A percentile compares a stretch with the other conserved stretches of the same genome.
Conservation (phyloP, 1,140 invertebrate species). For the Drosophila saltans region DNA sequence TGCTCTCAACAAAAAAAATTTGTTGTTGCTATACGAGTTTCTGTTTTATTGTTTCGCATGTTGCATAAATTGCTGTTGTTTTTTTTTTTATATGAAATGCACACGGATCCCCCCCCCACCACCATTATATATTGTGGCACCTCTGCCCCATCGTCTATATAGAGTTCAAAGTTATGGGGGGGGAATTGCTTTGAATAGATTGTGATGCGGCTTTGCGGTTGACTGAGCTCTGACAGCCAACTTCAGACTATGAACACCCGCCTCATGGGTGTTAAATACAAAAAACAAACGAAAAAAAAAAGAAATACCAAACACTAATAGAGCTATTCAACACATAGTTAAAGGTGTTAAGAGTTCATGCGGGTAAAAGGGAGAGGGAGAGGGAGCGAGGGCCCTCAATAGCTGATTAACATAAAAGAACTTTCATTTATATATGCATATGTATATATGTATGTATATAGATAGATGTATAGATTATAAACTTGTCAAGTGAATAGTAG, state of each 20-base stretch:
- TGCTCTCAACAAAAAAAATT: conserved; percentile 38
- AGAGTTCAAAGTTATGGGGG: conserved; percentile 53
- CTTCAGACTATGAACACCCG: neutral
- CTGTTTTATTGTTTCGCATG: conserved; percentile 21
- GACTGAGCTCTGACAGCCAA: conserved; percentile 2
- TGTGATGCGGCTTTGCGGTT: conserved; percentile 3
- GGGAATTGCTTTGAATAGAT: conserved; percentile 28
- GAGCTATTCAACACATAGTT: neutral
- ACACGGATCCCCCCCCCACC: neutral
- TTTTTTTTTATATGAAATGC: conserved; percentile 22
- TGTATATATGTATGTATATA: neutral
- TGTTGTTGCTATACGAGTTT: conserved; percentile 34
- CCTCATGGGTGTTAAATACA: neutral
- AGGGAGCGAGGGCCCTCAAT: neutral
- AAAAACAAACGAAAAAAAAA: neutral
- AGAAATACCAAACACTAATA: neutral
- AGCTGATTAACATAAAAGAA: neutral
- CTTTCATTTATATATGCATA: neutral
- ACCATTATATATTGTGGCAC: neutral
- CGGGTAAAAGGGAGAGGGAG: neutral
- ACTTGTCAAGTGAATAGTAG: no score
- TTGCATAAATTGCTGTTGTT: conserved; percentile 20
- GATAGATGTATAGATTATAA: neutral
- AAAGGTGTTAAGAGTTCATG: conserved; percentile 6
- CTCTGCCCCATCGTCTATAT: neutral